These are phyloP conservation scores for Enteromius mattozi DNA, from an alignment of 2,797 vertebrate genomes.

Conservation along the genomic window DNA sequence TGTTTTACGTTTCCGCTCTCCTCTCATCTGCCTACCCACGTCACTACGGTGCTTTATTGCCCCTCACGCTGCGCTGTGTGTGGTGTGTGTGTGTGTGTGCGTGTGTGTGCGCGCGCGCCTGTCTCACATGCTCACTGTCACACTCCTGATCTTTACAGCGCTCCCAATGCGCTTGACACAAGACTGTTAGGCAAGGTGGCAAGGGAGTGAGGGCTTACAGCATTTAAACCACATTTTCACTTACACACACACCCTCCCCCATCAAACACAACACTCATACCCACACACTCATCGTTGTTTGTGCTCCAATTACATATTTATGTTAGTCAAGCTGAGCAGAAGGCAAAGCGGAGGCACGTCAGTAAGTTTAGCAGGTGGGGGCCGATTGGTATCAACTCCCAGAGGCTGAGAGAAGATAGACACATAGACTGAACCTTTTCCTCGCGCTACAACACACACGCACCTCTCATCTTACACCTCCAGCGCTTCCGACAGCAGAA, in stretches of 20 bases:
- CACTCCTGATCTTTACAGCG: slow-evolving; percentile 50
- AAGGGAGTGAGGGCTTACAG: slow-evolving; percentile 41
- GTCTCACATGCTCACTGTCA: slow-evolving; percentile 40
- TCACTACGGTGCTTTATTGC: slow-evolving; percentile 52
- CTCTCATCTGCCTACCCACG: slow-evolving; percentile 50
- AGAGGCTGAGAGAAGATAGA: slow-evolving; percentile 49
- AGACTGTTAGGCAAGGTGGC: slow-evolving; percentile 56
- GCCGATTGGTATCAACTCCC: slow-evolving; percentile 54
- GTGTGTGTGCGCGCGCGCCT: background rate
- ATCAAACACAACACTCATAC: slow-evolving; percentile 34
- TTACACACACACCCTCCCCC: background rate
- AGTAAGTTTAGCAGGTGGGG: slow-evolving; percentile 51
- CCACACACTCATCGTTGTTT: slow-evolving; percentile 43
- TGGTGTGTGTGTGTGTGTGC: background rate
- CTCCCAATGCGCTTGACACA: slow-evolving; percentile 46
- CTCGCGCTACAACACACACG: slow-evolving; percentile 36
- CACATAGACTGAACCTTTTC: slow-evolving; percentile 45
- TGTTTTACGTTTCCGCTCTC: slow-evolving; percentile 65
- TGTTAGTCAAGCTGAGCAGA: slow-evolving; percentile 51
- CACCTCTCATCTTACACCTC: slow-evolving; percentile 51
- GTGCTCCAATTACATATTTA: slow-evolving; percentile 57
- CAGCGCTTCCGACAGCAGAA: slow-evolving; percentile 36
- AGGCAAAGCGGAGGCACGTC: slow-evolving; percentile 37
- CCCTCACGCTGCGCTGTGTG: slow-evolving; percentile 27
- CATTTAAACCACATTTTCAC: slow-evolving; percentile 32